Evolutionary conservation across 1,140 invertebrate species (phyloP), one percentile per base, ranked within the genome.

Genomic region (Sarcophaga bullata): DNA sequence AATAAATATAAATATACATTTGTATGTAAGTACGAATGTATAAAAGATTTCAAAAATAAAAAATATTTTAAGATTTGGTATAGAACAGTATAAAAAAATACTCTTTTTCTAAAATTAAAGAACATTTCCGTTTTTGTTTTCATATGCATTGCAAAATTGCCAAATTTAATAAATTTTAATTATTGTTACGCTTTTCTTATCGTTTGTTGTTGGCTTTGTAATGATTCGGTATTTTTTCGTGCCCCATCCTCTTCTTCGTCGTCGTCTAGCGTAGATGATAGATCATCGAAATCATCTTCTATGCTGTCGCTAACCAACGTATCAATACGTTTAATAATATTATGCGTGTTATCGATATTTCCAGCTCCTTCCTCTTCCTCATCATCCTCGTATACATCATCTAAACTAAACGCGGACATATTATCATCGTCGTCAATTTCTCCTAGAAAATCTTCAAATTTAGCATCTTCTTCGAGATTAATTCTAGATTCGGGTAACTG

Each of bases 401-500:
- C 75, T 17, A 83, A 62, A 76, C 52, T 78, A 11, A 80, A 73
- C 9, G 82, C 49, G 0, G 75, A 78, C 3, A 78, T 19, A 50
- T 81, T 25, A 72, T 72, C 80, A 62, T 81, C 80, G 37, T 86
- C 80, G 6, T 80, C 75, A 19, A 68, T 19, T 68, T 19, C n/a
- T 68, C 19, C 62, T 68, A 68, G 9, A n/a, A 68, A 68, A 68
- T 19, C 62, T 8, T 84, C 80, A 19, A 82, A 80, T 25, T 81
- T 80, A 13, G 84, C 75, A 25, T 68, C 80, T 4, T 68, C 46
- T 3, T 47, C 8, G 10, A 82, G 84, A 80, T 87, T 87, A 78
- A 89, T 81, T 58, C 86, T 84, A 68, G 88, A 88, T 84, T 90
- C 88, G 73, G 88, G 88, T 76, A 89, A 86, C 85, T 90, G 87